A percentile compares a stretch with the other conserved stretches of the same genome.
Evolutionary conservation across 2,113 vertebrate species (phyloP).

Genomic region (Rhinoptilus africanus): DNA sequence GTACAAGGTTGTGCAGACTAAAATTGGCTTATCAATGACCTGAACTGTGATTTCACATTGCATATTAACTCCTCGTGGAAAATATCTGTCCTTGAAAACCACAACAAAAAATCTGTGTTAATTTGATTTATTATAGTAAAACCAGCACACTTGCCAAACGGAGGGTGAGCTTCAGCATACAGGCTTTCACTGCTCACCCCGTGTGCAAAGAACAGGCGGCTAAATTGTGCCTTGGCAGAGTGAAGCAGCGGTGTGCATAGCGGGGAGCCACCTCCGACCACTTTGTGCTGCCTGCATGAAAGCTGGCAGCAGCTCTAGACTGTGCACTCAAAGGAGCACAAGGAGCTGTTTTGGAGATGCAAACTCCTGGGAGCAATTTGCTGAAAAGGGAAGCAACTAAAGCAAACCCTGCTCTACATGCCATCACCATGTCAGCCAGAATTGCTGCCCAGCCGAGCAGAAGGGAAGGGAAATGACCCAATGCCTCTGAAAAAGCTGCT

Average conservation of each 20-base stretch:
- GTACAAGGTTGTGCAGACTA: slow-evolving; percentile 38
- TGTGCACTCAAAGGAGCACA: neutral
- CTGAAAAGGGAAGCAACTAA: slow-evolving; percentile 14
- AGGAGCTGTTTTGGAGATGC: neutral
- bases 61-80: slow-evolving; percentile 14
- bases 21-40: slow-evolving; percentile 5
- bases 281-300: neutral
- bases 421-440: neutral
- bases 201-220: neutral
- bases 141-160: neutral
- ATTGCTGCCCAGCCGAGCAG: slow-evolving; percentile 8
- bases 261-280: neutral
- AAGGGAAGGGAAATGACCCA: slow-evolving; percentile 21
- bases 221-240: neutral
- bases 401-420: neutral
- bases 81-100: neutral
- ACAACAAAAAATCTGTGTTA: neutral
- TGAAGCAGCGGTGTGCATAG: neutral
- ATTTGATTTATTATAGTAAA: neutral
- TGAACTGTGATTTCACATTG: slow-evolving; percentile 54
- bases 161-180: neutral
- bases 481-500: slow-evolving; percentile 1
- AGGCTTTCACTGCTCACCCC: neutral
- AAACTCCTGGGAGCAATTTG: neutral
- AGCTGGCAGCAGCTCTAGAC: neutral